Evolutionary conservation across 2,888 invertebrate genomes (phyloP).

Genomic region (Netelia melanura): DNA sequence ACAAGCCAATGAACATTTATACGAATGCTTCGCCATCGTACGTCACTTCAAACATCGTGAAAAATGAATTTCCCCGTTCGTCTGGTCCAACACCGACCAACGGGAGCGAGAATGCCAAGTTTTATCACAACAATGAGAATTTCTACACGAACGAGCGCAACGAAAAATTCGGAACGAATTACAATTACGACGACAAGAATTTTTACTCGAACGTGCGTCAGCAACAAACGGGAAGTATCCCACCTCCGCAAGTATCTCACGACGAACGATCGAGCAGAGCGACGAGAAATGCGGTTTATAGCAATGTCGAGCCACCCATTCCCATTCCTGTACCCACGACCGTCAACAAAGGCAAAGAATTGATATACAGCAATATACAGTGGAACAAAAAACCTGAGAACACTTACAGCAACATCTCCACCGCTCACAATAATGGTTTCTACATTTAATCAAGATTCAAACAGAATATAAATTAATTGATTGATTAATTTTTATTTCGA

Average conservation of each 20-base stretch:
- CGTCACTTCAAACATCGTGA: constrained; percentile 78
- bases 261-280: constrained; percentile 77
- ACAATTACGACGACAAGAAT: constrained; percentile 80
- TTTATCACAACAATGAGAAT: constrained; percentile 80
- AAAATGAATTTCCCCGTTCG: constrained; percentile 78
- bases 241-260: constrained; percentile 77
- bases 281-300: constrained; percentile 81
- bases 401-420: constrained; percentile 87
- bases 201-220: constrained; percentile 82
- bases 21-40: constrained; percentile 82
- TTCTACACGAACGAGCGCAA: constrained; percentile 79
- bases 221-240: constrained; percentile 74
- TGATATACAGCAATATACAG: constrained; percentile 86
- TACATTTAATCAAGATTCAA: too few species aligned
- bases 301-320: constrained; percentile 81
- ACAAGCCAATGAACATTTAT: constrained; percentile 80
- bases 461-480: too few species aligned
- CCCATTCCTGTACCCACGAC: constrained; percentile 77
- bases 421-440: constrained; percentile 77
- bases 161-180: constrained; percentile 80
- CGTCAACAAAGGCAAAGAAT: constrained; percentile 84
- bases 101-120: constrained; percentile 76
- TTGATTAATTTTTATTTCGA: too few species aligned
- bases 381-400: constrained; percentile 85
- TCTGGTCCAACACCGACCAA: constrained; percentile 70